A percentile compares a stretch with the other conserved stretches of the same genome.
These are phyloP conservation scores for Autographa pulchrina DNA, from an alignment of 2,888 invertebrate species.

Conservation along the genomic window DNA sequence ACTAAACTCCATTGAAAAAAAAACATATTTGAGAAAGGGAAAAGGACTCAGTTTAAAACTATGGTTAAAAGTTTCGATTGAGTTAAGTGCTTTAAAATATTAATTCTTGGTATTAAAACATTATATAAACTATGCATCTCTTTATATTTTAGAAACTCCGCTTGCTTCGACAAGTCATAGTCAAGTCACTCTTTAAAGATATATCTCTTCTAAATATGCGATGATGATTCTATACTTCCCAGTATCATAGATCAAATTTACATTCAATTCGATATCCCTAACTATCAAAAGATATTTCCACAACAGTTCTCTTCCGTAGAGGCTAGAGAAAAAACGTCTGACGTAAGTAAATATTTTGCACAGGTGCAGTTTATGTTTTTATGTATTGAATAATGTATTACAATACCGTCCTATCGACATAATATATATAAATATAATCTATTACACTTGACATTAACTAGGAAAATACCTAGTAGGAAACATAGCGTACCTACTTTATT, in stretches of 20 bases:
- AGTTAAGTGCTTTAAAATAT: too few relatives aligned
- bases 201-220: too few relatives aligned
- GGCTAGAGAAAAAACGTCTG: not conserved
- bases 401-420: slow-evolving; percentile 1
- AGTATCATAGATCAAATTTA: not conserved
- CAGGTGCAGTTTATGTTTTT: slow-evolving; percentile 4
- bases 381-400: slow-evolving; percentile 1
- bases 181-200: too few relatives aligned
- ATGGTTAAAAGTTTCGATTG: too few relatives aligned
- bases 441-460: not conserved
- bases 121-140: too few relatives aligned
- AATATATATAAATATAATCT: not conserved
- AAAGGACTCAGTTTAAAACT: too few relatives aligned
- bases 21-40: too few relatives aligned
- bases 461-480: slow-evolving; percentile 34
- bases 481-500: slow-evolving; percentile 10
- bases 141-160: too few relatives aligned
- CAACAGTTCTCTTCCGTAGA: not conserved
- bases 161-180: too few relatives aligned
- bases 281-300: not conserved
- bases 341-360: slow-evolving; percentile 4
- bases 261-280: not conserved
- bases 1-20: too few relatives aligned
- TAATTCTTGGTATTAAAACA: too few relatives aligned
- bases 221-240: too few relatives aligned